These are phyloP conservation scores for Lycophotia porphyrea DNA, from an alignment of 2,888 invertebrate genomes.

Conservation along the genomic window DNA sequence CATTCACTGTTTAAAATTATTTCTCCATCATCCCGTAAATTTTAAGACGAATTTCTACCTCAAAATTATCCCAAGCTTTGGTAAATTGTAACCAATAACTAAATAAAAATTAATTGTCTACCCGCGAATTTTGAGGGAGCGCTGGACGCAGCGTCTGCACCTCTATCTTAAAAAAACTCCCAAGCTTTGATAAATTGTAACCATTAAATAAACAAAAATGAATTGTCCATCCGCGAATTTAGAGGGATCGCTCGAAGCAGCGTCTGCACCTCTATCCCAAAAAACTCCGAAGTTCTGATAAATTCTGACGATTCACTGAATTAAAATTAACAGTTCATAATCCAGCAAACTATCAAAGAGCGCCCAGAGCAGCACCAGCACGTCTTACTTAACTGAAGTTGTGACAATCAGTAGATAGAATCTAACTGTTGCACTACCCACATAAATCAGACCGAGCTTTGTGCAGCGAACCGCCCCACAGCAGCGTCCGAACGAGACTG, in stretches of 20 bases:
- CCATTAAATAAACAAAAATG: neutral
- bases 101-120: neutral
- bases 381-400: neutral
- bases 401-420: neutral
- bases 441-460: neutral
- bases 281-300: neutral
- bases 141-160: neutral
- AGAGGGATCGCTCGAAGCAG: neutral
- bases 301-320: conserved; percentile 1
- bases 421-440: neutral
- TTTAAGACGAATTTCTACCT: neutral
- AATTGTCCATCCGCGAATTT: neutral
- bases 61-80: neutral
- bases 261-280: neutral
- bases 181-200: neutral
- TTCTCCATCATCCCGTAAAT: neutral
- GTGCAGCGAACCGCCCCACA: conserved; percentile 19
- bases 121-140: neutral
- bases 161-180: neutral
- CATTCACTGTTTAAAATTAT: neutral
- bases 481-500: conserved; percentile 30
- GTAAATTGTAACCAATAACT: neutral
- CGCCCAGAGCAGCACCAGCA: neutral
- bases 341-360: neutral
- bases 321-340: neutral